Percentiles rank a stretch among this genome's conserved stretches.
These are phyloP conservation scores for Phasianus colchicus DNA, from an alignment of 2,113 vertebrate genomes.

Conservation along the genomic window DNA sequence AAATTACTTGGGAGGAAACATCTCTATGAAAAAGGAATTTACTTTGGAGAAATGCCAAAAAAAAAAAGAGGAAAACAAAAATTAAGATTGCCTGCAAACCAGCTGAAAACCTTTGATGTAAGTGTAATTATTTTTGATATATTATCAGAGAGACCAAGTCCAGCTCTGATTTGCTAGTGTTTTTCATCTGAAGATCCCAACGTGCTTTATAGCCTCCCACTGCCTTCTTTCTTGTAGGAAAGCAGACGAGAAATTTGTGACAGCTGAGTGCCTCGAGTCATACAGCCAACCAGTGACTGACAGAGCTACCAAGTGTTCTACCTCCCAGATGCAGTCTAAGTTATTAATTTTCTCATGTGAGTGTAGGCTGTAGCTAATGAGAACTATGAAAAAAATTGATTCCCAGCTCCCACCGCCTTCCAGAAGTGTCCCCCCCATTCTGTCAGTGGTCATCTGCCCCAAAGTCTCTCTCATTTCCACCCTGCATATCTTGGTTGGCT, in stretches of 20 bases:
- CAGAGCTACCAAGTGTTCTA: conserved; percentile 23
- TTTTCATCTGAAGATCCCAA: conserved; percentile 46
- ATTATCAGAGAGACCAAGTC: conserved; percentile 45
- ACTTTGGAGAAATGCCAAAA: background rate
- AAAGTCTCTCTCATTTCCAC: background rate
- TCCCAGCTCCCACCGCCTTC: background rate
- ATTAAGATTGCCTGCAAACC: conserved; percentile 16
- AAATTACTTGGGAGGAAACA: background rate
- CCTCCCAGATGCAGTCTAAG: conserved; percentile 25
- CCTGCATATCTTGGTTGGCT: background rate
- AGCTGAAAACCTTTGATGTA: conserved; percentile 44
- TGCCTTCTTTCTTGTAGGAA: conserved; percentile 13
- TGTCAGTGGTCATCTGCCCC: background rate
- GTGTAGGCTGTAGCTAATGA: conserved; percentile 13
- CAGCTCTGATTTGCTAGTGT: conserved; percentile 37
- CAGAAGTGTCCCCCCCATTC: background rate
- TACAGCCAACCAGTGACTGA: conserved; percentile 16
- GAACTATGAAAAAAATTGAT: background rate
- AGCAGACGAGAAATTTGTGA: conserved; percentile 32
- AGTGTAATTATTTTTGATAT: conserved; percentile 40
- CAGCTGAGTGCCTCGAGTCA: background rate
- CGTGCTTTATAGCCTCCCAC: conserved; percentile 24
- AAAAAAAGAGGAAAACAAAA: conserved; percentile 24
- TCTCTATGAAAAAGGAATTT: background rate
- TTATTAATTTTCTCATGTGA: conserved; percentile 41